Base-by-base conservation (phyloP, 2,888 invertebrate species). In the Drosophila trichaetosa region DNA sequence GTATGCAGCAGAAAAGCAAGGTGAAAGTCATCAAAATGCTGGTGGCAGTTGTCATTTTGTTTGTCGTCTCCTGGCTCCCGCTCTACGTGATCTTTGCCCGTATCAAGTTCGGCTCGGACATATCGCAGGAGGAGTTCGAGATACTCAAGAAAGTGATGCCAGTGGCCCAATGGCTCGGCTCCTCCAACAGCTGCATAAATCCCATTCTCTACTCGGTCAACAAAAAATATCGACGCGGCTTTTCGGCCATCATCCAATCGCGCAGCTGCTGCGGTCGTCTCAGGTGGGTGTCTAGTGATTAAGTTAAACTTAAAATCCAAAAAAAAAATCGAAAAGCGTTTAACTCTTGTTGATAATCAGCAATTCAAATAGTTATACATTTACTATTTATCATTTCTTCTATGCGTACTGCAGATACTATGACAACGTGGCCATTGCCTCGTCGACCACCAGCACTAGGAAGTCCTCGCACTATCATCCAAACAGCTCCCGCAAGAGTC, bases 21-120 rank as follows among this genome's bases (percentile, higher is more conserved):
- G 97, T 98, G 46, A 98, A 98, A 93, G 98, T 98, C 51, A 96
- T 98, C 29, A 98, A 98, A 94, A 98, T 98, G 98, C 94, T 98
- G 70, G 96, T 98, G 0, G 97, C 96, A 24, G 98, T 98, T 40
- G 98, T 98, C 27, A 96, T 98, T 65, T 94, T 98, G n/a, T 98
- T 98, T 92, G 97, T 98, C 0, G 94, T 98, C 4, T 98, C 98
- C 40, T 98, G 98, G 98, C 94, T 98, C 90, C 98, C 98, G 0
- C 94, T 98, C 42, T 98, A 98, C 93, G 95, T 96, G 31, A 97
- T 98, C 91, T 97, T 97, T 91, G 96, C 98, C 0, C 94, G 97
- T 83, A 96, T 98, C 87, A 98, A 98, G 92, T 94, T 98, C 27
- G 96, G 97, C 53, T 96, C 96, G 54, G 91, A 92, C 18, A 94